Base-by-base conservation (phyloP, 1,140 invertebrate genomes). In the Nephila pilipes region DNA sequence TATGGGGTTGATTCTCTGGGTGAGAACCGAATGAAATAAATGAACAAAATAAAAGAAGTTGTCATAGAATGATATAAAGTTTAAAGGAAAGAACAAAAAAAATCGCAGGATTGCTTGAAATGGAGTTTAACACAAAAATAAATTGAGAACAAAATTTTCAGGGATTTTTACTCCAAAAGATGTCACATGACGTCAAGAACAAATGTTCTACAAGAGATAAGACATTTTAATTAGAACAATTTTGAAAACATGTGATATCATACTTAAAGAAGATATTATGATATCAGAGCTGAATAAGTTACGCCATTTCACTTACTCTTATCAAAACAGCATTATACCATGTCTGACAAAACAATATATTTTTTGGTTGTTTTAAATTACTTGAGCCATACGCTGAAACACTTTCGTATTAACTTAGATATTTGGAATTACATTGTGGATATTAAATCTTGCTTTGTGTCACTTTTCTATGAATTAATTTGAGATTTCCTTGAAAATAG, bases 211-310 rank as follows among this genome's bases (percentile, higher is more conserved):
- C 2, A 29, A 25, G 81, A 85, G 25, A 29, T 46, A 10, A 46
- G 46, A 46, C 46, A n/a, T 85, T 85, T 85, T 85, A 85, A 85
- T 85, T 85, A 46, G 75, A 29, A 46, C 32, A 80, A 80, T 46
- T 80, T 80, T 18, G 29, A 80, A 16, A 46, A 32, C 75, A 25
- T 46, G 12, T 46, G 6, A 46, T 46, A 46, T 22, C 5, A 60
- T 18, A 6, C 58, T 60, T 60, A 60, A 2, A 18, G n/a, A 60
- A 60, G 22, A 22, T 22, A 60, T n/a, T n/a, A n/a, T n/a, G n/a
- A n/a, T n/a, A n/a, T n/a, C 46, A 46, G 12, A 46, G 46, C 46
- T 6, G 46, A 46, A 46, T 0, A 46, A 46, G 46, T 46, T 10
- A 46, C 6, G 46, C 6, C 1, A 10, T 46, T 46, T 46, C 12